Percentiles rank a stretch among this genome's conserved stretches.
Evolutionary conservation across 2,888 invertebrate species (phyloP).

Genomic region (Drosophila algonquin): DNA sequence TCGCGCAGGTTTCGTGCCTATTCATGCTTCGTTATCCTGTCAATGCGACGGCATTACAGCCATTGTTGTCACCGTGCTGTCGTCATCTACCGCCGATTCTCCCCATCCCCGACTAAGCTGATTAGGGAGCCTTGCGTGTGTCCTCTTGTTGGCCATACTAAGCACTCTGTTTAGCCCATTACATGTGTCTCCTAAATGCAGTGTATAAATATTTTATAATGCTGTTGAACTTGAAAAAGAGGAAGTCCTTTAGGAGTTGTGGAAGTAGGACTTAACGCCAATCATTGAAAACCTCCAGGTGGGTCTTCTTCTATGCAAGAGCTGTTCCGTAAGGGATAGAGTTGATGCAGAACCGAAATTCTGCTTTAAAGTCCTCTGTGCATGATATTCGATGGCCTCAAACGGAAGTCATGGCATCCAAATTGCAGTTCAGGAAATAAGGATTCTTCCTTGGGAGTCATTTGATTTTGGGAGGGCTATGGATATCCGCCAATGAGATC

Average conservation of each 20-base stretch:
- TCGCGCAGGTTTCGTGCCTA: constrained; percentile 79
- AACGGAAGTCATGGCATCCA: no score
- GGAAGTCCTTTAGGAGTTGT: constrained; percentile 11
- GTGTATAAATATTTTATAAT: constrained; percentile 71
- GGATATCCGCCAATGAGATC: no score
- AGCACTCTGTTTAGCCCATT: constrained; percentile 73
- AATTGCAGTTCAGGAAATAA: no score
- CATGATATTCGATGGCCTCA: no score
- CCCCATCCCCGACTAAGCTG: constrained; percentile 52
- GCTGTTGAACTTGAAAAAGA: constrained; percentile 20
- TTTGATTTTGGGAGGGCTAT: no score
- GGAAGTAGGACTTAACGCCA: neutral
- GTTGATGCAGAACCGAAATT: no score
- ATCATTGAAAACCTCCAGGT: neutral
- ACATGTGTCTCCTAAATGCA: constrained; percentile 69
- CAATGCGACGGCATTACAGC: constrained; percentile 72
- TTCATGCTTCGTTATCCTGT: constrained; percentile 82
- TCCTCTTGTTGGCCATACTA: constrained; percentile 44
- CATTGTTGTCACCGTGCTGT: constrained; percentile 69
- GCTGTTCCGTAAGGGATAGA: no score
- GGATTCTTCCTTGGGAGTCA: no score
- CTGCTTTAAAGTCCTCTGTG: no score
- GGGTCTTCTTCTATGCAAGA: no score
- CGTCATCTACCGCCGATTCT: constrained; percentile 30
- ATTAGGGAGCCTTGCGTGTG: constrained; percentile 44